Conservation (phyloP, 2,113 vertebrate species). For the Entomyzon cyanotis region DNA sequence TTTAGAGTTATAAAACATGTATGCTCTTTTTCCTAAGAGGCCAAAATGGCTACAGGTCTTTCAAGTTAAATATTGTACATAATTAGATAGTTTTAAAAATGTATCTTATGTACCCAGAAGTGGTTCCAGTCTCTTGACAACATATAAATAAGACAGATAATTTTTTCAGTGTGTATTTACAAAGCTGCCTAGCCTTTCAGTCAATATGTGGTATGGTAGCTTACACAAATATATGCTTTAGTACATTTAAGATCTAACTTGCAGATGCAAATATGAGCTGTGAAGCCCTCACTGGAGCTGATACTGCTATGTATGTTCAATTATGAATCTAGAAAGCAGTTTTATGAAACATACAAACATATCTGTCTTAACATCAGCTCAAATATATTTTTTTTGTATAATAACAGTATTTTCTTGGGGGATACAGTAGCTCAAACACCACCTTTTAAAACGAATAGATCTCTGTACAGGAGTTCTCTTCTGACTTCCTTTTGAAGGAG, state of each 20-base stretch:
- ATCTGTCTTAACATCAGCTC: background rate
- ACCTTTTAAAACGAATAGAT: background rate
- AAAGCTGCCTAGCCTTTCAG: conserved; percentile 36
- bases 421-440: background rate
- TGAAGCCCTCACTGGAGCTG: background rate
- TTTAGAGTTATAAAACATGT: conserved; percentile 60
- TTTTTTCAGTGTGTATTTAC: conserved; percentile 32
- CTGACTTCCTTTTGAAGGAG: background rate
- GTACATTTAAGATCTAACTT: background rate
- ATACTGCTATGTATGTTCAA: background rate
- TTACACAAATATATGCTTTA: conserved; percentile 39
- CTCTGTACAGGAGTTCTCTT: background rate
- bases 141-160: conserved; percentile 47
- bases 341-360: background rate
- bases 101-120: conserved; percentile 59
- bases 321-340: background rate
- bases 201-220: background rate
- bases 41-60: conserved; percentile 60
- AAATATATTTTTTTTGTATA: background rate
- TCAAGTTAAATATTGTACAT: conserved; percentile 47
- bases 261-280: background rate
- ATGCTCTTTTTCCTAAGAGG: conserved; percentile 57
- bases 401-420: background rate
- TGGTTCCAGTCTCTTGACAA: conserved; percentile 48
- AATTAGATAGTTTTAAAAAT: conserved; percentile 55